These are phyloP conservation scores for Axinella damicornis DNA, from an alignment of 37 sponge, comb jelly and placozoan species.

Conservation along the genomic window DNA sequence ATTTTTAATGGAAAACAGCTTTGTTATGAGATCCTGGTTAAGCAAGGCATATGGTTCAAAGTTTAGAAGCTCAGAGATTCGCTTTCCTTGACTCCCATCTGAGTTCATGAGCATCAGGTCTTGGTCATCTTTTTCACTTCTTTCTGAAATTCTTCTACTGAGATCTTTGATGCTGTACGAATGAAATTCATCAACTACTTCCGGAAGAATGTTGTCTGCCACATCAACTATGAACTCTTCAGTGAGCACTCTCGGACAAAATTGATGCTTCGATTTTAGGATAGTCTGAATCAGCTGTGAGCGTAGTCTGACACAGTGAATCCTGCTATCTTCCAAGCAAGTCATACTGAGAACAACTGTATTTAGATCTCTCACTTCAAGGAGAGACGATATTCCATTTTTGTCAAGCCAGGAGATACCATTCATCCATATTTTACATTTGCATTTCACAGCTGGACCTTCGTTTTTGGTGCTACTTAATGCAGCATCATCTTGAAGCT, in stretches of 20 bases:
- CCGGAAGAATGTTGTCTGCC: no score
- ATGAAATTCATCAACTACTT: no score
- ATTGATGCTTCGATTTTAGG: not conserved
- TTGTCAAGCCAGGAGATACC: slow-evolving; percentile 19
- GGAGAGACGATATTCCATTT: not conserved
- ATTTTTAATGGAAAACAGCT: no score
- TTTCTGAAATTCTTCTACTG: no score
- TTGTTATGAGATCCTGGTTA: no score
- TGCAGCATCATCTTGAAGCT: not conserved
- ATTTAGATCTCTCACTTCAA: slow-evolving; percentile 9
- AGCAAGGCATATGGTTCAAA: no score
- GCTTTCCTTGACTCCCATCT: no score
- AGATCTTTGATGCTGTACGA: no score
- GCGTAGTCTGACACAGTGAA: slow-evolving; percentile 19
- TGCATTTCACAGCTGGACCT: not conserved
- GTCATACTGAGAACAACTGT: slow-evolving; percentile 5
- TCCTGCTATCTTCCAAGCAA: not conserved
- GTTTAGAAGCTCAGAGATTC: no score
- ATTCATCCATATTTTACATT: slow-evolving; percentile 20
- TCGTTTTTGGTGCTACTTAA: not conserved
- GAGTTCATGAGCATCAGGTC: no score
- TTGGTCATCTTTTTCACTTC: no score
- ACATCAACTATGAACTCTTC: not conserved
- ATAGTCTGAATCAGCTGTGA: slow-evolving; percentile 1
- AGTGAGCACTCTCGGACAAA: not conserved